phyloP scores from a whole-genome alignment of 1,140 invertebrate genomes.

The Augochlora pura region DNA sequence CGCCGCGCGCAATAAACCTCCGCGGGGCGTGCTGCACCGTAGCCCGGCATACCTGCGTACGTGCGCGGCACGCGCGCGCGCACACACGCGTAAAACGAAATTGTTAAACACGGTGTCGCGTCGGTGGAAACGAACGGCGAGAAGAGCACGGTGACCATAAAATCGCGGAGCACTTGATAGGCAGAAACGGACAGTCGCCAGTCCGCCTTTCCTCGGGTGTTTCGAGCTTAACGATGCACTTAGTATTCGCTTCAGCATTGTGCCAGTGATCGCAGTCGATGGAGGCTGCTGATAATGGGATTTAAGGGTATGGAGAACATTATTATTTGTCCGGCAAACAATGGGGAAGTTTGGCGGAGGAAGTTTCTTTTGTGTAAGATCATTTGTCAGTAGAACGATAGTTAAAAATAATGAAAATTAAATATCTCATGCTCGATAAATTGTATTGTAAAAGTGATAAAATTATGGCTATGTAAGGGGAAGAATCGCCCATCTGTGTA shows the following conservation, averaged over 20 bases:
- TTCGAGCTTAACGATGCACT: slow-evolving; percentile 55
- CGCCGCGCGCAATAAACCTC: slow-evolving; percentile 4
- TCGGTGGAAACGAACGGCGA: slow-evolving; percentile 5
- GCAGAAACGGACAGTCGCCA: background rate
- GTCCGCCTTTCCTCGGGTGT: background rate
- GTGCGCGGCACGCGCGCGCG: background rate
- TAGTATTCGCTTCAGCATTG: slow-evolving; percentile 61
- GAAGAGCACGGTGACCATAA: background rate
- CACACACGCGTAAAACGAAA: background rate
- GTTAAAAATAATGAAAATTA: too few relatives aligned
- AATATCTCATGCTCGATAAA: too few relatives aligned
- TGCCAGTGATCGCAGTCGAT: slow-evolving; percentile 62
- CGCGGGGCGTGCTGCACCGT: too few relatives aligned
- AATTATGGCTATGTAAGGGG: too few relatives aligned
- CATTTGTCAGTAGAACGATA: too few relatives aligned
- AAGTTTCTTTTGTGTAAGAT: too few relatives aligned
- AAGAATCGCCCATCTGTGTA: too few relatives aligned
- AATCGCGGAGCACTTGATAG: slow-evolving; percentile 24
- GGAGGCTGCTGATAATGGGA: background rate
- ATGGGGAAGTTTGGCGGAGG: too few relatives aligned
- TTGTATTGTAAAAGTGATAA: too few relatives aligned
- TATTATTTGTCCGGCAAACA: too few relatives aligned
- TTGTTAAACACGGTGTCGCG: background rate
- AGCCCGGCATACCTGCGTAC: too few relatives aligned
- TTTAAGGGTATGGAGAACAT: too few relatives aligned